phyloP scores from a whole-genome alignment of 1,140 invertebrate genomes.

The Steinernema khuongi region DNA sequence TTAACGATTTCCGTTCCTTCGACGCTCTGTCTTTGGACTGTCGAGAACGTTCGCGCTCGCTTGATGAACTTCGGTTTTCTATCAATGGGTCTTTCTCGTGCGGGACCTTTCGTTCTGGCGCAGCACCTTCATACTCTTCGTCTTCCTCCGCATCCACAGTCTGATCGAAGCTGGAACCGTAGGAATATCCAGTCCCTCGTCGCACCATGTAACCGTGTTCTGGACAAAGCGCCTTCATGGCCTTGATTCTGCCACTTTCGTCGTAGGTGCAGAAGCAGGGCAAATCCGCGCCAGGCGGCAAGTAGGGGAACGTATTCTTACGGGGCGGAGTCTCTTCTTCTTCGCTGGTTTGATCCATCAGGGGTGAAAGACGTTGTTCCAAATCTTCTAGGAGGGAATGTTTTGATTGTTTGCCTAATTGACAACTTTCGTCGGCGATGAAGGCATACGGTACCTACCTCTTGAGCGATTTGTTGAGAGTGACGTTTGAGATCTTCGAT shows the following conservation, averaged over 20 bases:
- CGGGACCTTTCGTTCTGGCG: slow-evolving; percentile 18
- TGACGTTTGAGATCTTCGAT: slow-evolving; percentile 22
- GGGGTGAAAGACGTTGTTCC: slow-evolving; percentile 6
- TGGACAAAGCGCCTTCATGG: slow-evolving; percentile 56
- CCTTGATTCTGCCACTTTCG: slow-evolving; percentile 42
- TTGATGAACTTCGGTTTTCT: background rate
- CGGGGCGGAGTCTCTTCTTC: slow-evolving; percentile 22
- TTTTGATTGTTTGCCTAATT: slow-evolving; percentile 19
- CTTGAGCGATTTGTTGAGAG: slow-evolving; percentile 12
- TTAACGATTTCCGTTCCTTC: background rate
- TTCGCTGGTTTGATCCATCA: slow-evolving; percentile 24
- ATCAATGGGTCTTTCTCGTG: slow-evolving; percentile 7
- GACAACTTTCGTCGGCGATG: background rate
- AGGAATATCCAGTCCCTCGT: background rate
- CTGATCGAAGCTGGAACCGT: slow-evolving; percentile 11
- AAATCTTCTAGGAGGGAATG: slow-evolving; percentile 22
- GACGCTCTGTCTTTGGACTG: background rate
- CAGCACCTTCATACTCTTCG: slow-evolving; percentile 24
- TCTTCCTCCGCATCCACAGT: slow-evolving; percentile 31
- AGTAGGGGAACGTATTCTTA: slow-evolving; percentile 36
- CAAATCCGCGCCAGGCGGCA: slow-evolving; percentile 53
- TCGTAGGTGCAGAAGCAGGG: slow-evolving; percentile 55
- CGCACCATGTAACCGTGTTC: slow-evolving; percentile 53
- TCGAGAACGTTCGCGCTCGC: background rate
- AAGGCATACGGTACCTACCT: background rate